Percentiles rank a stretch among this genome's conserved stretches.
phyloP scores from a whole-genome alignment of 2,113 vertebrate species.

The Psittacula cyanocephala region DNA sequence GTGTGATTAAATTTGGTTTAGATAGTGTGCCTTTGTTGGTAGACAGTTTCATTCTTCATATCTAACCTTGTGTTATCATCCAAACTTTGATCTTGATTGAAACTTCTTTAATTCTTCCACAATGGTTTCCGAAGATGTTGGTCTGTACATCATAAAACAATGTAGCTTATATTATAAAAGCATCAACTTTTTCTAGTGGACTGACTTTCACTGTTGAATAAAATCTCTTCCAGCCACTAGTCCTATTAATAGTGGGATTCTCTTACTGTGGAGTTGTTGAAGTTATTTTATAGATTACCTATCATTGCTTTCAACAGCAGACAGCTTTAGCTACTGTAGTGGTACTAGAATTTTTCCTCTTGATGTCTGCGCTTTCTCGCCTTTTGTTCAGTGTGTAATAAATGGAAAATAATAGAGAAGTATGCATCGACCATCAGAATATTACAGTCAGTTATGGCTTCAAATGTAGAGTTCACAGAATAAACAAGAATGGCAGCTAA shows the following conservation, averaged over 20 bases:
- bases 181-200: background rate
- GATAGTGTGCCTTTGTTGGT: background rate
- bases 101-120: background rate
- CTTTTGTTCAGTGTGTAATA: background rate
- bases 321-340: background rate
- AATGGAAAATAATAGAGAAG: background rate
- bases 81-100: background rate
- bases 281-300: constrained; percentile 40
- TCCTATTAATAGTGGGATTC: background rate
- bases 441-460: background rate
- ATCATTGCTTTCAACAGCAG: background rate
- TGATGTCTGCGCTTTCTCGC: background rate
- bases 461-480: background rate
- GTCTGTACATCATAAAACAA: background rate
- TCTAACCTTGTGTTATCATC: background rate
- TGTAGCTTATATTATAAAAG: background rate
- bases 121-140: background rate
- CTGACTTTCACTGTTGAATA: background rate
- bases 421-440: background rate
- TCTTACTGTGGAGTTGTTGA: background rate
- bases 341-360: background rate
- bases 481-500: background rate
- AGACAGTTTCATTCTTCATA: background rate
- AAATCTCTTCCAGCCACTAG: background rate
- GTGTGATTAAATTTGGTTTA: background rate